phyloP scores from a whole-genome alignment of 2,888 invertebrate species.

The Mycogona germanica region DNA sequence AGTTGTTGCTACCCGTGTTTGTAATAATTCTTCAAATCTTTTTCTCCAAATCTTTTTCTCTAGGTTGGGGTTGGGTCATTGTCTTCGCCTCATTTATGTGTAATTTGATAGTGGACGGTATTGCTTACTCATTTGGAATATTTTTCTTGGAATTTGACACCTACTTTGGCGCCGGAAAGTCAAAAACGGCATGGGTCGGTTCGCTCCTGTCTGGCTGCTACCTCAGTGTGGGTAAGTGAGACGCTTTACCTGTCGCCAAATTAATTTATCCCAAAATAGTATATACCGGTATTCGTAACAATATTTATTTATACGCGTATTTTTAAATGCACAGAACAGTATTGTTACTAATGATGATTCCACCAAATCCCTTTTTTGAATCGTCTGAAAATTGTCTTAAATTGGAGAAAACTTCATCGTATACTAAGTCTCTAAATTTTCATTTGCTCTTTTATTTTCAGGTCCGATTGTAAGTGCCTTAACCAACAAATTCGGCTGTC shows the following conservation, averaged over 20 bases:
- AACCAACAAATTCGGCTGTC: conserved; percentile 91
- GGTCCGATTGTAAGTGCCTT: conserved; percentile 90
- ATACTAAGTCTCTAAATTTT: no score
- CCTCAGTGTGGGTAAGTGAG: conserved; percentile 74
- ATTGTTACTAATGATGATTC: no score
- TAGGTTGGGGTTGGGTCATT: conserved; percentile 88
- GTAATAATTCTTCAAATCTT: no score
- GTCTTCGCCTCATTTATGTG: conserved; percentile 94
- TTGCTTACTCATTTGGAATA: conserved; percentile 96
- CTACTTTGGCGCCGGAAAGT: conserved; percentile 72
- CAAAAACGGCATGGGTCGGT: conserved; percentile 85
- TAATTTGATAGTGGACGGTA: conserved; percentile 96
- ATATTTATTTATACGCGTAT: no score
- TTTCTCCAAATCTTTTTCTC: conserved; percentile 8
- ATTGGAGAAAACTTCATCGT: neutral
- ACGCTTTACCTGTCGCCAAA: no score
- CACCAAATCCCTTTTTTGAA: neutral
- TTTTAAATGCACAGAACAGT: no score
- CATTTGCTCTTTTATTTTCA: conserved; percentile 32
- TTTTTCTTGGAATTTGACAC: conserved; percentile 67
- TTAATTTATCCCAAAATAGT: no score
- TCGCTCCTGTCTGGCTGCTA: conserved; percentile 92
- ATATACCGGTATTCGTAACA: no score
- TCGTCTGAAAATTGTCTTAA: neutral
- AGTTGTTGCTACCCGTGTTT: no score